Evolutionary conservation across 2,888 invertebrate species (phyloP).

Genomic region (Hedychridium roseum): DNA sequence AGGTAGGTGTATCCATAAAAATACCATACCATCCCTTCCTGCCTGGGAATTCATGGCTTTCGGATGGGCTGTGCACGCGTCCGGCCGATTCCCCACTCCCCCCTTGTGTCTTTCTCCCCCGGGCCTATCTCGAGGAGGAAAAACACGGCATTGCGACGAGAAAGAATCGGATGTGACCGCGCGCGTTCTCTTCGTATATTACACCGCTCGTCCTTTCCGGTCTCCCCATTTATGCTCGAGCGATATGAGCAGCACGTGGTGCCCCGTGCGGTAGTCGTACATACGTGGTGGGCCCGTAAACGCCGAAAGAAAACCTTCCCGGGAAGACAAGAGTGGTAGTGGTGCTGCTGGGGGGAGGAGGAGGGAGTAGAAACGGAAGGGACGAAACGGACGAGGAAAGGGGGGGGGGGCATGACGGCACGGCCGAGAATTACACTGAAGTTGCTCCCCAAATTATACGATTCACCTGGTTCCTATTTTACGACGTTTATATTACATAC

Average conservation of each 20-base stretch:
- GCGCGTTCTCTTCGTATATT: slow-evolving; percentile 39
- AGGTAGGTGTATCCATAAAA: too few relatives aligned
- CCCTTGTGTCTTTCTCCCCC: slow-evolving; percentile 6
- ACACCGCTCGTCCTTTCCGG: slow-evolving; percentile 38
- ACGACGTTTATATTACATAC: slow-evolving; percentile 63
- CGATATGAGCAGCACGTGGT: slow-evolving; percentile 57
- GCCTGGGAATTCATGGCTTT: slow-evolving; percentile 1
- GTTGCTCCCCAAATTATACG: slow-evolving; percentile 59
- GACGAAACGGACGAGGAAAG: too few relatives aligned
- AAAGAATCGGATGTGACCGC: slow-evolving; percentile 42
- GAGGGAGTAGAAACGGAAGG: slow-evolving; percentile 2
- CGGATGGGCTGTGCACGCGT: background rate
- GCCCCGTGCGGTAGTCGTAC: slow-evolving; percentile 41
- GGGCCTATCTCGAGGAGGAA: slow-evolving; percentile 9
- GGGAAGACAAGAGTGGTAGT: too few relatives aligned
- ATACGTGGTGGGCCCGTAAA: slow-evolving; percentile 36
- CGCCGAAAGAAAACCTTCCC: too few relatives aligned
- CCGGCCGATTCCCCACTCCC: too few relatives aligned
- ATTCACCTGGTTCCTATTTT: slow-evolving; percentile 64
- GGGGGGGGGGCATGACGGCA: slow-evolving; percentile 24
- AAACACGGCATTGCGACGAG: slow-evolving; percentile 7
- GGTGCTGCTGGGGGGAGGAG: slow-evolving; percentile 14
- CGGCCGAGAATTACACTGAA: slow-evolving; percentile 53
- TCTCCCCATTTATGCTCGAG: slow-evolving; percentile 27
- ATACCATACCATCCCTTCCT: background rate